These are phyloP conservation scores for Thereva nobilitata DNA, from an alignment of 2,888 invertebrate genomes.

Conservation along the genomic window DNA sequence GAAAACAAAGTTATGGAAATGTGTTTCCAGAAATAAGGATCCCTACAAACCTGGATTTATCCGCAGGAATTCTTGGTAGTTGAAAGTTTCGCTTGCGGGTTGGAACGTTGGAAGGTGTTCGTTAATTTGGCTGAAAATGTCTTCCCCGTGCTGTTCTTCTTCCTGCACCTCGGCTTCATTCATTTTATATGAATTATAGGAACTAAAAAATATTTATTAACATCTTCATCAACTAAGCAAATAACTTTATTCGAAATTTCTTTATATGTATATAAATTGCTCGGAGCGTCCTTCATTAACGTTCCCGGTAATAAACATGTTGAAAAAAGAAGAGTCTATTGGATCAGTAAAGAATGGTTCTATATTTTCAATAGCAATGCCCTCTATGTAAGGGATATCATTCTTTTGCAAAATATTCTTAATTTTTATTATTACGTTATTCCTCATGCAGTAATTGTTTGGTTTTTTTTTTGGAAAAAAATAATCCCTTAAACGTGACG, in stretches of 20 bases:
- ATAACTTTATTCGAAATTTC: neutral
- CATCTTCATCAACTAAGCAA: neutral
- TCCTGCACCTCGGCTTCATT: neutral
- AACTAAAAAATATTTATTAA: neutral
- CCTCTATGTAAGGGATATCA: neutral
- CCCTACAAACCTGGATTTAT: neutral
- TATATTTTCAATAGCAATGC: neutral
- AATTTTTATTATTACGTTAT: neutral
- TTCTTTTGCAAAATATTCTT: neutral
- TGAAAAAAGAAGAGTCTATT: neutral
- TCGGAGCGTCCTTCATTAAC: neutral
- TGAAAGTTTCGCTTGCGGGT: neutral
- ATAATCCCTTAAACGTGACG: neutral
- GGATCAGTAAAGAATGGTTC: neutral
- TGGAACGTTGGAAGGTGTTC: no score
- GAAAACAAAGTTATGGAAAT: neutral
- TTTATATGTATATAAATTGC: neutral
- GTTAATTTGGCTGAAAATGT: no score
- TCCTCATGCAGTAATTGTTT: neutral
- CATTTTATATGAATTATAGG: neutral
- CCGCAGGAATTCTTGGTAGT: neutral
- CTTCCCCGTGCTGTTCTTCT: neutral
- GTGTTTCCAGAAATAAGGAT: no score
- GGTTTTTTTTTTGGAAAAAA: neutral
- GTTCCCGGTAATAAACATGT: neutral